Conservation (phyloP, 2,797 vertebrate genomes). For the Adelosebastes latens region DNA sequence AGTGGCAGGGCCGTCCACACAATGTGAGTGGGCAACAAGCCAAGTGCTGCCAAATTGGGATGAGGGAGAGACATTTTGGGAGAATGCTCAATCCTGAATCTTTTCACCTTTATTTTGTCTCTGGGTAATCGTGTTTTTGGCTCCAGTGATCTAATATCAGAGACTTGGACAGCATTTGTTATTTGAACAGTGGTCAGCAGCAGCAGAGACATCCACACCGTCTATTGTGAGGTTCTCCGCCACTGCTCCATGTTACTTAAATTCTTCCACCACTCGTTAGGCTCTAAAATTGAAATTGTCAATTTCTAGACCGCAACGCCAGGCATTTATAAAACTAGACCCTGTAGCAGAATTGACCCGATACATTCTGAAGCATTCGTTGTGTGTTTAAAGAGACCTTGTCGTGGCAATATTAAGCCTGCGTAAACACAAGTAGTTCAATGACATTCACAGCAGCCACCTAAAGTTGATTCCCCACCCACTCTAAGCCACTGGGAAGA, state of each 20-base stretch:
- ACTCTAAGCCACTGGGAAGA: slow-evolving; percentile 77
- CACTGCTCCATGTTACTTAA: neutral
- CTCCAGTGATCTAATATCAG: slow-evolving; percentile 64
- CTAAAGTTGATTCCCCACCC: slow-evolving; percentile 78
- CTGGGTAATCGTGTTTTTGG: slow-evolving; percentile 67
- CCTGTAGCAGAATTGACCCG: slow-evolving; percentile 53
- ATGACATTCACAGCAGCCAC: slow-evolving; percentile 78
- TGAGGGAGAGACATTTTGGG: slow-evolving; percentile 78
- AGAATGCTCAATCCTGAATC: slow-evolving; percentile 68
- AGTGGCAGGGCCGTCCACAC: slow-evolving; percentile 83
- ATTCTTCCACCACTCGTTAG: slow-evolving; percentile 13
- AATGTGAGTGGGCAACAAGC: slow-evolving; percentile 84
- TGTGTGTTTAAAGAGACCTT: slow-evolving; percentile 73
- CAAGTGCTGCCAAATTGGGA: slow-evolving; percentile 84
- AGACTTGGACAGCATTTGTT: slow-evolving; percentile 42
- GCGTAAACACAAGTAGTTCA: slow-evolving; percentile 79
- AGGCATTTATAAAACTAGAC: slow-evolving; percentile 48
- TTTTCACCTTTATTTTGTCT: slow-evolving; percentile 74
- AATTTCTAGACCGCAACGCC: slow-evolving; percentile 15
- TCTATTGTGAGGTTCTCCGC: slow-evolving; percentile 4
- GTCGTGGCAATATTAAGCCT: slow-evolving; percentile 73
- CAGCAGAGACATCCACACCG: slow-evolving; percentile 26
- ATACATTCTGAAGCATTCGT: slow-evolving; percentile 46
- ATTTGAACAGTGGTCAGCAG: slow-evolving; percentile 43
- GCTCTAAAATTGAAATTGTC: slow-evolving; percentile 2